phyloP scores from a whole-genome alignment of 1,140 invertebrate genomes.

The Globodera ellingtonae region DNA sequence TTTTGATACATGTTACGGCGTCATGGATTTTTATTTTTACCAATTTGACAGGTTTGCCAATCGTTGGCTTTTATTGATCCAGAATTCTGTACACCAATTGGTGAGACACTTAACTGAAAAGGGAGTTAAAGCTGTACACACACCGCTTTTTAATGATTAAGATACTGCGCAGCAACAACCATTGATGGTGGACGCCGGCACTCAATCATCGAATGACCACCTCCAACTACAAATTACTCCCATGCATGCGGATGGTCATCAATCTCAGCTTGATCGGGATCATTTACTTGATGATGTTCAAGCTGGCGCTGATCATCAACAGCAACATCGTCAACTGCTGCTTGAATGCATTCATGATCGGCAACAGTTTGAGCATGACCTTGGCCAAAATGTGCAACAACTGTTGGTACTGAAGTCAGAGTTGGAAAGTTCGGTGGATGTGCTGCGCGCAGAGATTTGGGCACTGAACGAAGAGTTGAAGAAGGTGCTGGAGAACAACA shows the following conservation, averaged over 20 bases:
- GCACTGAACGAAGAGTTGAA: conserved; percentile 35
- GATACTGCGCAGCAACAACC: neutral
- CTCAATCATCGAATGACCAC: neutral
- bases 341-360: conserved; percentile 23
- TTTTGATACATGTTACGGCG: neutral
- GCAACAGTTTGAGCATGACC: conserved; percentile 37
- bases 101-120: neutral
- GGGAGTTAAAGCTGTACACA: too few relatives aligned
- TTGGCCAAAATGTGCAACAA: conserved; percentile 34
- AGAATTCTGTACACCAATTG: neutral
- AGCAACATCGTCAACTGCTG: conserved; percentile 19
- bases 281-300: neutral
- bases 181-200: neutral
- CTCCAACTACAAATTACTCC: neutral
- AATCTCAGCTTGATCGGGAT: neutral
- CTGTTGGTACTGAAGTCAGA: conserved; percentile 30
- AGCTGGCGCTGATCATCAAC: neutral
- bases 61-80: neutral
- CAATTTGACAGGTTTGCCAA: neutral
- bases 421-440: conserved; percentile 37
- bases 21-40: neutral
- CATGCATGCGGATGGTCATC: neutral
- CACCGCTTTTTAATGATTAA: neutral
- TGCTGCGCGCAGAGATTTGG: conserved; percentile 40
- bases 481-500: conserved; percentile 21